Percentiles rank a stretch among this genome's conserved stretches.
Conservation (phyloP, 2,888 invertebrate genomes). For the Netelia inedita region DNA sequence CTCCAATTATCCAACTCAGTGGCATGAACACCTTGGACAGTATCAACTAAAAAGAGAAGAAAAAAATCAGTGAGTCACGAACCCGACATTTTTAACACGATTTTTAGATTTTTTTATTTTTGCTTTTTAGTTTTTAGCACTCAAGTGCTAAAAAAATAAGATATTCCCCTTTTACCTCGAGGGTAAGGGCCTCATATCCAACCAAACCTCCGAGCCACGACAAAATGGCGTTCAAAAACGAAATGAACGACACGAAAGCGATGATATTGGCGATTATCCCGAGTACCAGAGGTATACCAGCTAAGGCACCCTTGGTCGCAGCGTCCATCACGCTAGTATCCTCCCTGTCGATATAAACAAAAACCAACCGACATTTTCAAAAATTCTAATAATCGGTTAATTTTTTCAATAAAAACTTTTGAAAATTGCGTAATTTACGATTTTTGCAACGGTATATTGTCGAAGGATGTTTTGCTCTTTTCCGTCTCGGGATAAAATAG, state of each 20-base stretch:
- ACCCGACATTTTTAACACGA: neutral
- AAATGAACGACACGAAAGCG: slow-evolving; percentile 95
- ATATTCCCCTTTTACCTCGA: slow-evolving; percentile 83
- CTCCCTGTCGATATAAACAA: slow-evolving; percentile 86
- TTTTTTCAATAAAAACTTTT: slow-evolving; percentile 13
- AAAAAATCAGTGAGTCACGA: neutral
- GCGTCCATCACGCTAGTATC: slow-evolving; percentile 96
- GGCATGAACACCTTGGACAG: slow-evolving; percentile 97
- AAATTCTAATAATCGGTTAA: neutral
- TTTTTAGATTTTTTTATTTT: neutral
- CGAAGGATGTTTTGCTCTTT: slow-evolving; percentile 90
- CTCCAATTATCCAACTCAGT: slow-evolving; percentile 95
- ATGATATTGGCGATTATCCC: slow-evolving; percentile 97
- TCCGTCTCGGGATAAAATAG: slow-evolving; percentile 97
- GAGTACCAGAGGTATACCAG: slow-evolving; percentile 92
- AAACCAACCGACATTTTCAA: slow-evolving; percentile 1
- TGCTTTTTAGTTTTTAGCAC: slow-evolving; percentile 3
- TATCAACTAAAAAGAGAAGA: slow-evolving; percentile 86
- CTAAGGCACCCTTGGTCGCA: slow-evolving; percentile 94
- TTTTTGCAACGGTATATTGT: slow-evolving; percentile 90
- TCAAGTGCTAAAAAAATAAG: too few relatives aligned
- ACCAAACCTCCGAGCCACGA: slow-evolving; percentile 93
- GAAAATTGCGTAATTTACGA: slow-evolving; percentile 86
- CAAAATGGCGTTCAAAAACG: slow-evolving; percentile 93
- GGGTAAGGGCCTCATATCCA: slow-evolving; percentile 87